These are phyloP conservation scores for Mus minutoides DNA, from an alignment of 2,797 vertebrate species.

Conservation along the genomic window DNA sequence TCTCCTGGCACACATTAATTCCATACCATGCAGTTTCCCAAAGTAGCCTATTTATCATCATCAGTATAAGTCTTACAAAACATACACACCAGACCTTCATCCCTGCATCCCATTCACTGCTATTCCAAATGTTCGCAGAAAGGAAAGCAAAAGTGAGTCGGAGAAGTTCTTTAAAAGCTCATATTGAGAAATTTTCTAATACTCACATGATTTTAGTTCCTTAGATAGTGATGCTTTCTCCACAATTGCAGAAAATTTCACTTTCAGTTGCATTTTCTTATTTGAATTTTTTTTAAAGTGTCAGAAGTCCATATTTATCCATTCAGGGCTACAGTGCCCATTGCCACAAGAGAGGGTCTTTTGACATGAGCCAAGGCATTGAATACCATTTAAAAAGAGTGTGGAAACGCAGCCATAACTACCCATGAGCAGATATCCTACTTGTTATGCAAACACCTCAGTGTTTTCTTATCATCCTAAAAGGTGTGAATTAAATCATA, in stretches of 20 bases:
- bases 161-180: conserved; percentile 2
- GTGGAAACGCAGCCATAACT: conserved; percentile 75
- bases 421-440: conserved; percentile 78
- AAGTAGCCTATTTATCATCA: conserved; percentile 48
- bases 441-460: conserved; percentile 81
- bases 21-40: conserved; percentile 7
- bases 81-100: neutral
- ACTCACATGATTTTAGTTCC: neutral
- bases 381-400: conserved; percentile 78
- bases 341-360: neutral
- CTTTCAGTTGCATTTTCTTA: conserved; percentile 34
- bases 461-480: conserved; percentile 84
- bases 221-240: neutral
- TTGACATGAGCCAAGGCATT: conserved; percentile 25
- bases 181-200: neutral
- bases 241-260: neutral
- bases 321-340: neutral
- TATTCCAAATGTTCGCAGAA: neutral
- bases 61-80: conserved; percentile 62
- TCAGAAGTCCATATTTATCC: neutral
- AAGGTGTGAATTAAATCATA: conserved; percentile 87
- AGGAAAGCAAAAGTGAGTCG: neutral
- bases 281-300: neutral
- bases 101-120: neutral
- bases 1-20: neutral